Evolutionary conservation across 2,113 vertebrate genomes (phyloP), one percentile per base, ranked within the genome.

Genomic region (Illadopsis cleaveri): DNA sequence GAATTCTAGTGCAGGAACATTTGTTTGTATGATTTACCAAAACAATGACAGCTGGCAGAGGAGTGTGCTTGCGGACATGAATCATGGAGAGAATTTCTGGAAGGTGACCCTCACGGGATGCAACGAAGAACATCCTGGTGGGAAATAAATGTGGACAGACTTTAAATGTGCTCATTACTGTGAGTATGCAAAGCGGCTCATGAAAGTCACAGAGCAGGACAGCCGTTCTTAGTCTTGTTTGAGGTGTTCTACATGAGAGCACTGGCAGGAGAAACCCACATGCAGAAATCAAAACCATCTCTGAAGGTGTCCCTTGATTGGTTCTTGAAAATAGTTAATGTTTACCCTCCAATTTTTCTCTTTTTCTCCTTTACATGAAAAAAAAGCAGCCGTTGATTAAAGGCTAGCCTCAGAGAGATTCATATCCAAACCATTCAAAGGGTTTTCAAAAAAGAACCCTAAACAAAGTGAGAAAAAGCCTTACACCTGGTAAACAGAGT

Each of bases 61-160:
- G 99, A 83, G 99, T 99, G 97, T 99, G 99, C 97, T 99, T 99
- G 93, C 97, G 98, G 93, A 99, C 95, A 81, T 99, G 99, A 98
- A 99, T 99, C 99, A 99, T 99, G 91, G 99, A 99, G 90, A 99
- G 98, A 93, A 99, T 98, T 97, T 99, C 98, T 12, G 99, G 99
- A 95, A 99, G 99, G 89, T 99, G 99, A 96, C 99, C 99, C 98
- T 99, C 99, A 61, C 99, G 99, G 60, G 99, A 99, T 5, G 99
- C 99, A 65, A 99, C 99, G 24, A 98, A 99, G 97, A 99, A 99
- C 98, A 99, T 98, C 98, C 99, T 99, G 96, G 93, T 86, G 95
- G 95, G 94, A 98, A 96, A 98, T 75, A 98, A 97, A 97, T 82
- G 88, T 76, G 88, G 95, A 88, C 95, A 97, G 96, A 98, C 82